Base-by-base conservation (phyloP, 2,797 vertebrate genomes). In the Cynopterus sphinx region DNA sequence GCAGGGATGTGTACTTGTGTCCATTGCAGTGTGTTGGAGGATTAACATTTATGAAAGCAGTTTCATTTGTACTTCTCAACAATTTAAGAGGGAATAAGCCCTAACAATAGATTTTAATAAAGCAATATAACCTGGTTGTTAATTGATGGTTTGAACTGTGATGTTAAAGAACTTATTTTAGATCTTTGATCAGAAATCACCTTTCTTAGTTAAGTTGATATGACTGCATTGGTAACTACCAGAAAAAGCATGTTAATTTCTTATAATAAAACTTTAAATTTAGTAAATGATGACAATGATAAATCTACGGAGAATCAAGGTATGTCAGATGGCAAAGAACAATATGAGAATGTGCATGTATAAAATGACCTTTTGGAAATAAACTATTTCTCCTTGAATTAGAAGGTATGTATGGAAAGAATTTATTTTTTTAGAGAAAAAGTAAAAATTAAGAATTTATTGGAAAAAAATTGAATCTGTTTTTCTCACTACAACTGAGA, bases 351-450 rank as follows among this genome's bases (percentile, higher is more conserved):
- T 75, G 28, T 94, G 8, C 61, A 75, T 49, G 36, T 43, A 31
- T 57, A 85, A 74, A 86, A 53, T 43, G 39, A 65, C 16, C 2
- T 82, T 82, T 84, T 92, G 24, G 43, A 39, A 41, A 89, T 83
- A 51, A 87, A 46, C 53, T 67, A 43, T n/a, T 65, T 68, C 21
- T 65, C 49, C 49, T 94, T 96, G 86, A 74, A 12, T n/a, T 51
- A 59, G 17, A 92, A 70, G 16, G 5, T 57, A 86, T 59, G 91
- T 77, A 49, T 57, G 6, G 36, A 77, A 90, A 57, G 43, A 39
- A 87, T 63, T 81, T 41, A 55, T 79, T 89, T 92, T 81, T 6
- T 7, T 94, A 13, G 22, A 84, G n/a, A 87, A 93, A 92, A 94
- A 43, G 28, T 53, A 26, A 82, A 75, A 70, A 46, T 71, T 65